Conservation (phyloP, 2,113 vertebrate species). For the Tachycineta bicolor region DNA sequence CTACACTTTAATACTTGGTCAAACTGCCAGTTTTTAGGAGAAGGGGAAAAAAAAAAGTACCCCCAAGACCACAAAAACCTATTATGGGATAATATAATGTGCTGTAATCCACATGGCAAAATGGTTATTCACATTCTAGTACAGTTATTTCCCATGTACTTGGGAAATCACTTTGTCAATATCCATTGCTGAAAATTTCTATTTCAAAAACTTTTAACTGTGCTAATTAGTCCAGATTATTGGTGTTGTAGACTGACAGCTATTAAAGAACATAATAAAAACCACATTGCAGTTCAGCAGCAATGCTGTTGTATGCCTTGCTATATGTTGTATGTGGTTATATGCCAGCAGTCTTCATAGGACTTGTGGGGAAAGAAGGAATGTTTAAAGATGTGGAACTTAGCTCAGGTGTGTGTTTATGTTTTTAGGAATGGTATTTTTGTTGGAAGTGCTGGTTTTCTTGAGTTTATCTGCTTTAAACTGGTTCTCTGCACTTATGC, state of each 20-base stretch:
- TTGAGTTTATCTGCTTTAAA: neutral
- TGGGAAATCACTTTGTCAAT: neutral
- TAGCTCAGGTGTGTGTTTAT: neutral
- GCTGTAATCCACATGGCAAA: neutral
- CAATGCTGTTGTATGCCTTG: neutral
- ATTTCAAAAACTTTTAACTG: neutral
- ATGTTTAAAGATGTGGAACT: neutral
- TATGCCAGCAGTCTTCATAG: neutral
- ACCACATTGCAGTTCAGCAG: neutral
- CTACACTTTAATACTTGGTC: neutral
- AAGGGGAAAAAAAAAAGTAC: accelerated
- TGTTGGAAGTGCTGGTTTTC: neutral
- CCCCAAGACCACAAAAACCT: neutral
- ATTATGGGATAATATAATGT: neutral
- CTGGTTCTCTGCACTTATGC: neutral
- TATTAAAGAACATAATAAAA: neutral
- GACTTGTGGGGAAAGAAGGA: accelerated
- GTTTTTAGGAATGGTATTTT: neutral
- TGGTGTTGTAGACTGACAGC: neutral
- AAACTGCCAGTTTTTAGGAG: neutral
- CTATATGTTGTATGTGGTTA: no score
- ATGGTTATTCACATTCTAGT: neutral
- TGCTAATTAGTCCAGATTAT: neutral
- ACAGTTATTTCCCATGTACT: neutral
- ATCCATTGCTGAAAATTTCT: neutral